A percentile compares a stretch with the other conserved stretches of the same genome.
phyloP scores from a whole-genome alignment of 2,888 invertebrate species.

The Caenorhabditis imperialis region DNA sequence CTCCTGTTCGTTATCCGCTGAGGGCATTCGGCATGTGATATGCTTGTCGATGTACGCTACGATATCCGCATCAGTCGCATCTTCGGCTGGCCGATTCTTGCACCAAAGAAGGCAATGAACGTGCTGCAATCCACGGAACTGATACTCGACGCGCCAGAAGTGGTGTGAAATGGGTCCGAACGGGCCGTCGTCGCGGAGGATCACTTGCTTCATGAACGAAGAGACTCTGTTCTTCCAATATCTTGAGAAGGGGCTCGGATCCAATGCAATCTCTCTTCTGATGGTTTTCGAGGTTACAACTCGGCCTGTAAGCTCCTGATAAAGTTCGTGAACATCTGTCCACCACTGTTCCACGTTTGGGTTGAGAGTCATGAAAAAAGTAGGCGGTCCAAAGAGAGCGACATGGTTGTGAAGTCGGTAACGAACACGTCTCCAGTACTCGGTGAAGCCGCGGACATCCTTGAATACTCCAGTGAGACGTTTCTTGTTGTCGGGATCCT shows the following conservation, averaged over 20 bases:
- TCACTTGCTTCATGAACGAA: too few relatives aligned
- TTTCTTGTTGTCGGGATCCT: background rate
- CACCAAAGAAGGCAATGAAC: slow-evolving; percentile 1
- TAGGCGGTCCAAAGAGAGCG: background rate
- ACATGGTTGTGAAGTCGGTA: background rate
- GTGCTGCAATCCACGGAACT: slow-evolving; percentile 8
- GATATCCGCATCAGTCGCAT: background rate
- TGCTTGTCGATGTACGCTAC: background rate
- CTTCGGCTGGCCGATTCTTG: background rate
- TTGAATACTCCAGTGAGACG: background rate
- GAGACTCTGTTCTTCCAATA: too few relatives aligned
- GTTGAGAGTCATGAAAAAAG: slow-evolving; percentile 8
- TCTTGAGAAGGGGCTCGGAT: background rate
- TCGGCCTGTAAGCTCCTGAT: background rate
- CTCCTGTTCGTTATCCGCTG: too few relatives aligned
- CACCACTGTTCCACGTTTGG: slow-evolving; percentile 3
- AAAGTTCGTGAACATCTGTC: background rate
- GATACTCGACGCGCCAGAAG: background rate
- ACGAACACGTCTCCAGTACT: background rate
- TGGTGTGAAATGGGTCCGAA: background rate
- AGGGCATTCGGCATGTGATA: background rate
- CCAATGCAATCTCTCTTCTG: background rate
- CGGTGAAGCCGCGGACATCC: background rate
- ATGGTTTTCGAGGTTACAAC: background rate
- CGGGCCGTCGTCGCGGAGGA: too few relatives aligned